Evolutionary conservation across 2,888 invertebrate species (phyloP), one percentile per base, ranked within the genome.

Genomic region (Chrysodeixis includens): DNA sequence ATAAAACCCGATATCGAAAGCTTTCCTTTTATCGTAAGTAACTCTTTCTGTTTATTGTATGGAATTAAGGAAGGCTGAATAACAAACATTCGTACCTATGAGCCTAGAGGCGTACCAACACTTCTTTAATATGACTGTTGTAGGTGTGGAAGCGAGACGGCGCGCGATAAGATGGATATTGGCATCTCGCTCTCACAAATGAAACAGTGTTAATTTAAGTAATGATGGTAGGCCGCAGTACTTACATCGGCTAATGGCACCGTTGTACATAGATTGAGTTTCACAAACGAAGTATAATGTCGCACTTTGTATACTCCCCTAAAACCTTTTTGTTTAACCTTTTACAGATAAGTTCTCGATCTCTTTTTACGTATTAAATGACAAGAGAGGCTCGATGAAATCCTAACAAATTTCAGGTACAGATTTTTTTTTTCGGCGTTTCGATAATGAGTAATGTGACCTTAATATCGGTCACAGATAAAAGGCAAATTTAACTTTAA

Each of bases 231-330:
- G 22, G 32, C 56, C 26, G 14, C n/a, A 30, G 51, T 53, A 53
- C 53, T 7, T 61, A 52, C 46, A 49, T 20, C 20, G 26, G 12
- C 18, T 66, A 72, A 77, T 72, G 59, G 65, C 56, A n/a, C 44
- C 30, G 16, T 51, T 57, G 56, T 59, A 55, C 20, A 55, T 22
- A 49, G 26, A 74, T 71, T 67, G 53, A 69, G 65, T 79, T 69
- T 70, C 63, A 59, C 44, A 66, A 63, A 54, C 57, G 51, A 56
- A 61, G 66, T 70, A 66, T 58, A 62, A 58, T 60, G 14, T 56
- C 7, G 44, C 30, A 44, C 58, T 56, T 56, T 64, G 59, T 18
- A 49, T 55, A 60, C 20, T 49, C 20, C 18, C 46, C 20, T 49
- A 62, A 69, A 71, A 30, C 53, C 44, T 52, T 56, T 64, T 46